Evolutionary conservation across 2,113 vertebrate species (phyloP), one percentile per base, ranked within the genome.

Genomic region (Terrapene triunguis): DNA sequence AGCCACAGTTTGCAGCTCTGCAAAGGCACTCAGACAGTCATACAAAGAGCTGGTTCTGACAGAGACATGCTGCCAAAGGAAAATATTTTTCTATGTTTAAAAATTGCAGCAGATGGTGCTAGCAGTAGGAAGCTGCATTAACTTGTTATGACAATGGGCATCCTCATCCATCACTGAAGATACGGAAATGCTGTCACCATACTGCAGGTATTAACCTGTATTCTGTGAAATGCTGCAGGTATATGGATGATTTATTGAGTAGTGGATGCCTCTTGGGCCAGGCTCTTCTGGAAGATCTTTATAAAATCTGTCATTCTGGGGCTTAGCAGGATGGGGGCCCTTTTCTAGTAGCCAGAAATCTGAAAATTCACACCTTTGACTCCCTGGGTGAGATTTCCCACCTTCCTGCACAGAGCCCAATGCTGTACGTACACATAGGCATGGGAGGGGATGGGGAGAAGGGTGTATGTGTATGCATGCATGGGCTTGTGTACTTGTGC

Each of bases 61-160:
- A 97, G 92, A 98, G 94, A 97, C 93, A 84, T 90, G 95, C 96
- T 97, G 94, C 96, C 96, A 95, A 97, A 97, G 97, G 94, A 96
- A 97, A 97, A 97, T 95, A 47, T 65, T 38, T 21, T 96, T 94
- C 95, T 96, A 95, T 95, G 96, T 97, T 97, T 97, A 97, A 97
- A 93, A 95, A 94, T 81, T 65, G 85, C 91, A 96, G 93, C 97
- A 97, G 96, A 97, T 96, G 95, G 95, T 93, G 95, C 59, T 92
- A 96, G 62, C 95, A 94, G 95, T 91, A 96, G 94, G 95, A 94
- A 80, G 88, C 84, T 94, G 81, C 85, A 89, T 94, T 80, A 80
- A 94, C 69, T 95, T 94, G 92, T 93, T 92, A 24, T 88, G 87
- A 82, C 94, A 94, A 91, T 80, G 84, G 93, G 88, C 87, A 87